These are phyloP conservation scores for Lasiurus borealis DNA, from an alignment of 2,113 vertebrate genomes.

Conservation along the genomic window DNA sequence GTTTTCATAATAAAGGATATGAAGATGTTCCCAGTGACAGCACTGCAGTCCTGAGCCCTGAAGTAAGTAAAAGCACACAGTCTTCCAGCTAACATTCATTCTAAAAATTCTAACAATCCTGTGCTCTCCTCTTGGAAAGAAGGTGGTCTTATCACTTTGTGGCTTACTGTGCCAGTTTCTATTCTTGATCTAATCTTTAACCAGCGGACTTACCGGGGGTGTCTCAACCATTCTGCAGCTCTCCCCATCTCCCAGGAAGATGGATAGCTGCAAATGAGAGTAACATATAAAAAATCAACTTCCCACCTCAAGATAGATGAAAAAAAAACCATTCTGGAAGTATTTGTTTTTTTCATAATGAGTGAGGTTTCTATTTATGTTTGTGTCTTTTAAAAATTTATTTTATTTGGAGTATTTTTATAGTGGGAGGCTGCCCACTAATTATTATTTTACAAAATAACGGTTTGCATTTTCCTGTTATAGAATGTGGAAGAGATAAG, in stretches of 20 bases:
- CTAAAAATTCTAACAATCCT: neutral
- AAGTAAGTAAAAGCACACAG: constrained; percentile 87
- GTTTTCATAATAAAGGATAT: constrained; percentile 95
- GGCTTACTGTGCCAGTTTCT: neutral
- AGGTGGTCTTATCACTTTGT: neutral
- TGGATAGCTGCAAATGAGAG: no score
- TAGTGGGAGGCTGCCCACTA: neutral
- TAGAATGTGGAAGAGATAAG: neutral
- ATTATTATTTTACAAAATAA: neutral
- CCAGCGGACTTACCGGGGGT: neutral
- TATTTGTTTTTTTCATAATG: neutral
- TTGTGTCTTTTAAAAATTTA: neutral
- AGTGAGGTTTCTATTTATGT: neutral
- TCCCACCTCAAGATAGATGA: neutral
- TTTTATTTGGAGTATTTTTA: constrained; percentile 3
- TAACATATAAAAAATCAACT: neutral
- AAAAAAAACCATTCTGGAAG: neutral
- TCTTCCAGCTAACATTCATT: neutral
- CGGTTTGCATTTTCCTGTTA: constrained; percentile 1
- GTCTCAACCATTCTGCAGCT: neutral
- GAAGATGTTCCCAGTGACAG: constrained; percentile 98
- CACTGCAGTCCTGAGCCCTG: constrained; percentile 96
- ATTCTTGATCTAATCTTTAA: neutral
- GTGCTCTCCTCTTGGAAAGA: neutral
- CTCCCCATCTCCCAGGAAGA: neutral